Base-by-base conservation (phyloP, 2,113 vertebrate species). In the Xenopus tropicalis region DNA sequence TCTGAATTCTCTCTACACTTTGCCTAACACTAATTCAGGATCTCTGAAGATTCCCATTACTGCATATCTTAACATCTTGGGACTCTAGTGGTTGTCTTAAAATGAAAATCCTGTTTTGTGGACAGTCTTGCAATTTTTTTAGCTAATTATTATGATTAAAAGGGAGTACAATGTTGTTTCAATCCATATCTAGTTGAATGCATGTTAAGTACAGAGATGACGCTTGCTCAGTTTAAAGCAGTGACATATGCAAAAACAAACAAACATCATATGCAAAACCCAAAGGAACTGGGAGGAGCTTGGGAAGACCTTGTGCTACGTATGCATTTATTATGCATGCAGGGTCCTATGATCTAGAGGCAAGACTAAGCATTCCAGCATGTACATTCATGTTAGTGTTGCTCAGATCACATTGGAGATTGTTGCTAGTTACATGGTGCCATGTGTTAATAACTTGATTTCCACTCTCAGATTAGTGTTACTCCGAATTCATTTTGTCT, bases 141-240 rank as follows among this genome's bases (percentile, higher is more conserved):
- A 95, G 94, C 90, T 95, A 93, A 91, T 87, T 88, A 86, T 91
- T 93, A 91, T 88, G 90, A 90, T 92, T 88, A 10, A 94, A 94
- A 94, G 90, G 92, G 90, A 93, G 91, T 93, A 90, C 90, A 90
- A 91, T 86, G 88, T 90, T 85, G 90, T 91, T 91, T 86, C 91
- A 90, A 92, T 87, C 87, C 85, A 86, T 93, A 93, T 91, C 89
- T 91, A 92, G 91, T 91, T 91, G 92, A 96, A 92, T 95, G 96
- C 94, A 95, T 98, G 94, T 95, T 88, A 87, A 86, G 94, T 86
- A 87, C 80, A 83, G 25, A 89, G 85, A 90, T 87, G 91, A 92
- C 91, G 92, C 94, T 95, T 95, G 95, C 92, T 96, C 88, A 90
- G 91, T 93, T 91, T 94, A 94, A 91, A 94, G 92, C 93, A 90